Base-by-base conservation (phyloP, 2,113 vertebrate genomes). In the Cynopterus brachyotis region DNA sequence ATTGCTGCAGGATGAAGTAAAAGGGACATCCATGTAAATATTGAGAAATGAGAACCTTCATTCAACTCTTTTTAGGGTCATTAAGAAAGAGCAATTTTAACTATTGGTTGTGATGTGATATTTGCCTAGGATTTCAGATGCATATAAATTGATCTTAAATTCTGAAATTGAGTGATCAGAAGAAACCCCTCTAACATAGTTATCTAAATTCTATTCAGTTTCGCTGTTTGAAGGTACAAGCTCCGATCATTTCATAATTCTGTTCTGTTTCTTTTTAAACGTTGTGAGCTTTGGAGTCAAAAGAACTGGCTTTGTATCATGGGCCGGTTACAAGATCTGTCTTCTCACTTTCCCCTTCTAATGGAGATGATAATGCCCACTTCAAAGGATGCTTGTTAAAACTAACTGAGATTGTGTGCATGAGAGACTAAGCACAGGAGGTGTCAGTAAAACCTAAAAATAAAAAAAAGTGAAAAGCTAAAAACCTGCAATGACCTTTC, bases 81-180 rank as follows among this genome's bases (percentile, higher is more conserved):
- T 92, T 96, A 85, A 69, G 55, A 85, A 91, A 62, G 50, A 88
- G 4, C n/a, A 94, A 42, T 75, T 95, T 94, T 83, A 81, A 82
- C 37, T 89, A 13, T 90, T 62, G 59, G 67, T 85, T 93, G 89
- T 80, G 69, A 30, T 90, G 66, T 59, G 62, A 59, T 64, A 87
- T 89, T 92, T 94, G 35, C 67, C 57, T 93, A 9, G 20, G 40
- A 88, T 70, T 94, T 93, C 30, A 62, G 90, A 60, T 45, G 3
- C 69, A 24, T 79, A 96, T 93, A 84, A 96, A 73, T 95, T 91
- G 70, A 83, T 84, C 72, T 82, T 84, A 79, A 73, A 86, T 78
- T 93, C 78, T 94, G 53, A 93, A 94, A 95, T 50, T 69, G 53
- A 94, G 17, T 72, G 83, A 89, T 89, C 85, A 81, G 91, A 95